Base-by-base conservation (phyloP, 30 jellyfish, hydroid and myxozoan species). In the Catostylus mosaicus region DNA sequence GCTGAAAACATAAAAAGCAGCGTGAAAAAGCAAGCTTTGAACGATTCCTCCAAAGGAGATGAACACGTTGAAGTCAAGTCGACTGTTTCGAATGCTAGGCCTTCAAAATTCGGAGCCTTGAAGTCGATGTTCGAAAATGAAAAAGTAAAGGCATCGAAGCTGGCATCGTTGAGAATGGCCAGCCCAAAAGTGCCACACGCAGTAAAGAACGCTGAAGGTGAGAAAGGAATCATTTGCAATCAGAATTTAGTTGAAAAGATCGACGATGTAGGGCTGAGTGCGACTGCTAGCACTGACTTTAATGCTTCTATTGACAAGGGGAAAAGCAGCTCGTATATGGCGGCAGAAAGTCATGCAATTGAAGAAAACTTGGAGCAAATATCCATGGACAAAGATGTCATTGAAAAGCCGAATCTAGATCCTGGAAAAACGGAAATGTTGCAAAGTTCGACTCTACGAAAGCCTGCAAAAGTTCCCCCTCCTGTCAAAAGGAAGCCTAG, bases 401-500 rank as follows among this genome's bases (percentile, higher is more conserved):
- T n/a, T n/a, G n/a, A n/a, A n/a, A n/a, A n/a, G n/a, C n/a, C n/a
- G n/a, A n/a, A n/a, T n/a, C n/a, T n/a, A 66, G 3, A 33, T 26
- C 19, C 33, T 24, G 26, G 30, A 10, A 48, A 30, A 7, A 18
- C n/a, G 35, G 57, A 30, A 8, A 32, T 23, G 43, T 37, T 24
- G 34, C 43, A 19, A 19, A 12, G n/a, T 36, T 5, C 14, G 12
- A 10, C 47, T 1, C 36, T 45, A 22, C 38, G 18, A 20, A 75
- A 75, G 29, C 24, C 73, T 27, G 40, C 38, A 37, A 75, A 75
- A 52, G 31, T 54, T 52, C 86, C 86, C 32, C 86, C 86, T 0
- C 86, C 86, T 1, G 37, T 75, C 1, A 75, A 75, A 34, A 60
- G 86, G 20, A 75, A 75, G 29, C 86, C 86, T 2, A 75, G 86